phyloP scores from a whole-genome alignment of 2,797 vertebrate genomes.

The Peromyscus melanophrys region DNA sequence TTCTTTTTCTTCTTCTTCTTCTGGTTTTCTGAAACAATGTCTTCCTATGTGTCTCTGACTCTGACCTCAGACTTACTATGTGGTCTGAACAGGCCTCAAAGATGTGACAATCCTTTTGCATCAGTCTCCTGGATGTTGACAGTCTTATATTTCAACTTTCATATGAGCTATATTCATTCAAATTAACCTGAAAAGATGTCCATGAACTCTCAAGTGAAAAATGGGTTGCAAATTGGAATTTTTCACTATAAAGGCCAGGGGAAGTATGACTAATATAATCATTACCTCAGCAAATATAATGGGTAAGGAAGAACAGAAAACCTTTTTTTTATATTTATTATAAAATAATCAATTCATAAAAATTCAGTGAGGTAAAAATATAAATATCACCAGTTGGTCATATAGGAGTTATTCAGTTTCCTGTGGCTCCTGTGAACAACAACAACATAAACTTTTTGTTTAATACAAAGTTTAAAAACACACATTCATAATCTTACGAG shows the following conservation, averaged over 20 bases:
- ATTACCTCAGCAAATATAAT: not conserved
- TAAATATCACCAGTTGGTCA: not conserved
- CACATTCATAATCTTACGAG: not conserved
- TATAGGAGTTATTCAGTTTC: not conserved
- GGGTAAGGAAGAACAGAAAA: slow-evolving; percentile 16
- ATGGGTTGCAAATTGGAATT: slow-evolving; percentile 11
- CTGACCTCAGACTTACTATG: not conserved
- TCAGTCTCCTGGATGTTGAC: not conserved
- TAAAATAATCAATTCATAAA: not conserved
- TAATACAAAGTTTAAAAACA: not conserved
- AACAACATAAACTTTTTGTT: not conserved
- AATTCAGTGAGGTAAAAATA: slow-evolving; percentile 16
- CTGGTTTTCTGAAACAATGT: not conserved
- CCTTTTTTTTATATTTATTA: not conserved
- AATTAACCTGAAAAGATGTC: slow-evolving; percentile 9
- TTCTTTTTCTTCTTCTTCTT: too few relatives aligned
- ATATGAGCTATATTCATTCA: not conserved
- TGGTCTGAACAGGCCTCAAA: not conserved
- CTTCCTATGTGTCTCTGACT: not conserved
- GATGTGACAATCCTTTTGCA: not conserved
- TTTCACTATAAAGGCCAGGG: not conserved
- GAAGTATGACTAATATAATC: not conserved
- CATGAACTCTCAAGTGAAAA: slow-evolving; percentile 11
- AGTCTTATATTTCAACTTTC: slow-evolving; percentile 23
- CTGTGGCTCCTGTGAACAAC: not conserved